A percentile compares a stretch with the other conserved stretches of the same genome.
phyloP scores from a whole-genome alignment of 2,888 invertebrate species.

The Agonopterix subpropinquella region DNA sequence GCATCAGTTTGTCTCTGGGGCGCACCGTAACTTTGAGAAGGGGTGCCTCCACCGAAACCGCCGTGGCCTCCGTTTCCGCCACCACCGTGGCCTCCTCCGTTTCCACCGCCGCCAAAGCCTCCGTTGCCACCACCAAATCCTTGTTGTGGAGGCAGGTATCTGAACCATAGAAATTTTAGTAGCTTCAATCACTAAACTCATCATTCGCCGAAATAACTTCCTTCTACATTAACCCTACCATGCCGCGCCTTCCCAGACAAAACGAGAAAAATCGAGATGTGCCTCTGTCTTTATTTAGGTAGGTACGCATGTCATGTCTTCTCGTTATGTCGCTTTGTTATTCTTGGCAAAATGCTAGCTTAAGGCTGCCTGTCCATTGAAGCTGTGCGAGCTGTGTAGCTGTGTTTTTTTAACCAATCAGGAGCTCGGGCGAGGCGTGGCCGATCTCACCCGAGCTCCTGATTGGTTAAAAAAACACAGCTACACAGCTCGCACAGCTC shows the following conservation, averaged over 20 bases:
- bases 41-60: conserved; percentile 14
- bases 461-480: no score
- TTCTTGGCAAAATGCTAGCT: no score
- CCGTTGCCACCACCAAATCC: conserved; percentile 33
- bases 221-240: not conserved
- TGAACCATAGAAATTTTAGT: conserved; percentile 12
- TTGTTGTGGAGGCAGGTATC: conserved; percentile 54
- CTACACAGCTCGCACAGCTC: no score
- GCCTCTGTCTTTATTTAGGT: no score
- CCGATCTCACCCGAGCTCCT: no score
- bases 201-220: not conserved
- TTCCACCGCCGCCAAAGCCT: conserved; percentile 21
- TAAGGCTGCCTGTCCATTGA: no score
- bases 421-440: no score
- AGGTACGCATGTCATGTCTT: no score
- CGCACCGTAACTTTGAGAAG: conserved; percentile 42
- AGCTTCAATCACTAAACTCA: not conserved
- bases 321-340: no score
- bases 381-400: no score
- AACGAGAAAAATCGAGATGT: not conserved
- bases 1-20: conserved; percentile 44
- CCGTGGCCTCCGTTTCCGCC: conserved; percentile 17
- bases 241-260: no score
- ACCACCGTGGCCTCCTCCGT: conserved; percentile 6
- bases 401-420: no score